Evolutionary conservation across 30 jellyfish, hydroid and myxozoan genomes (phyloP).

Genomic region (Clytia hemisphaerica): DNA sequence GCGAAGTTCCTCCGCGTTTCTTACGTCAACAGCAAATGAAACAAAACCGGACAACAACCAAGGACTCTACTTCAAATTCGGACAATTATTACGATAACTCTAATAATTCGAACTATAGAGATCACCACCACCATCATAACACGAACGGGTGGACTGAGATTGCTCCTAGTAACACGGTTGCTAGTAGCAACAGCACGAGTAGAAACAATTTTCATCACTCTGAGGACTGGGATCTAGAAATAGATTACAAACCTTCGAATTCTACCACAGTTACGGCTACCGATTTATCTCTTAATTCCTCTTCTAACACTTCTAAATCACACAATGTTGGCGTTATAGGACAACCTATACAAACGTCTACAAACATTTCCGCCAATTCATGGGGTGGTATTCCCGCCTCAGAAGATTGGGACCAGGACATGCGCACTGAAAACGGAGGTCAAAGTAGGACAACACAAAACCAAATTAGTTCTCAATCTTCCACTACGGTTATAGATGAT

Average conservation of each 20-base stretch:
- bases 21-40: slow-evolving; percentile 76
- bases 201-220: not conserved
- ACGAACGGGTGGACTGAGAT: slow-evolving; percentile 13
- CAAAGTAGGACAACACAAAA: no score
- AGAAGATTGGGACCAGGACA: slow-evolving; percentile 92
- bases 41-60: slow-evolving; percentile 39
- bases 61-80: slow-evolving; percentile 15
- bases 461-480: no score
- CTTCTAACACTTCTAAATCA: no score
- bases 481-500: no score
- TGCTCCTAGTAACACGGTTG: slow-evolving; percentile 3
- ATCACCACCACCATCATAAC: no score
- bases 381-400: slow-evolving; percentile 88
- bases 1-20: slow-evolving; percentile 97
- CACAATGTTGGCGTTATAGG: no score
- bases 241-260: slow-evolving; percentile 1
- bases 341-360: no score
- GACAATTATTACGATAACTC: slow-evolving; percentile 7
- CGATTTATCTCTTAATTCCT: no score
- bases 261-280: no score
- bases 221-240: slow-evolving; percentile 16
- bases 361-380: slow-evolving; percentile 28
- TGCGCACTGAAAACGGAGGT: no score
- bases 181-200: not conserved
- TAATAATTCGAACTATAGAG: not conserved